Conservation (phyloP, 2,113 vertebrate genomes). For the Urocynchramus pylzowi region DNA sequence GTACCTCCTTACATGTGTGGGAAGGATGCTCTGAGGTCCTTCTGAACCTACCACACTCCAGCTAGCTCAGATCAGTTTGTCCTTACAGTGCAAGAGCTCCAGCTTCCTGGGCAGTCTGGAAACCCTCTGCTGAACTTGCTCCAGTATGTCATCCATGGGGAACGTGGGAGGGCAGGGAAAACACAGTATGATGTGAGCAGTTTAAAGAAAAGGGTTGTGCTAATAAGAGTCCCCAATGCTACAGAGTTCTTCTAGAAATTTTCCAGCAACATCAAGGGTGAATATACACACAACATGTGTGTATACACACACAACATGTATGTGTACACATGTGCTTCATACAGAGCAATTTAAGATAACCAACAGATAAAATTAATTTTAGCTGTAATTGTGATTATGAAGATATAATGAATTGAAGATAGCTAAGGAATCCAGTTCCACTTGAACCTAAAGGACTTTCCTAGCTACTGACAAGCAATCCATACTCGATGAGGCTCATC, state of each 20-base stretch:
- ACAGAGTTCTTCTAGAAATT: neutral
- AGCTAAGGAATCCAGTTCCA: neutral
- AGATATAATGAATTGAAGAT: neutral
- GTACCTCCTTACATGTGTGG: neutral
- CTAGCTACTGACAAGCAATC: neutral
- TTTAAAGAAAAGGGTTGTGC: neutral
- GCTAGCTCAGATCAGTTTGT: neutral
- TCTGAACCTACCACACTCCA: neutral
- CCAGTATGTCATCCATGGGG: neutral
- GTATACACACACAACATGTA: neutral
- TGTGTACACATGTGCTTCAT: rapidly evolving
- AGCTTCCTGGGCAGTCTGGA: neutral
- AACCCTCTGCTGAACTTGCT: neutral
- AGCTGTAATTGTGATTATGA: too few species aligned
- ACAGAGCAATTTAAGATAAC: neutral
- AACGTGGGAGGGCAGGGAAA: neutral
- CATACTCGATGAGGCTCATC: neutral
- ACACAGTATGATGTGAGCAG: neutral
- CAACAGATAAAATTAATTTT: neutral
- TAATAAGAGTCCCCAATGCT: neutral
- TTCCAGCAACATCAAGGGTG: neutral
- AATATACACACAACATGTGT: neutral
- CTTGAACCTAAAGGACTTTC: neutral
- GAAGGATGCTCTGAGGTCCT: neutral
- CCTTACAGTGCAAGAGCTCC: neutral